Conservation (phyloP, 2,797 vertebrate species). For the Myripristis jacobus region DNA sequence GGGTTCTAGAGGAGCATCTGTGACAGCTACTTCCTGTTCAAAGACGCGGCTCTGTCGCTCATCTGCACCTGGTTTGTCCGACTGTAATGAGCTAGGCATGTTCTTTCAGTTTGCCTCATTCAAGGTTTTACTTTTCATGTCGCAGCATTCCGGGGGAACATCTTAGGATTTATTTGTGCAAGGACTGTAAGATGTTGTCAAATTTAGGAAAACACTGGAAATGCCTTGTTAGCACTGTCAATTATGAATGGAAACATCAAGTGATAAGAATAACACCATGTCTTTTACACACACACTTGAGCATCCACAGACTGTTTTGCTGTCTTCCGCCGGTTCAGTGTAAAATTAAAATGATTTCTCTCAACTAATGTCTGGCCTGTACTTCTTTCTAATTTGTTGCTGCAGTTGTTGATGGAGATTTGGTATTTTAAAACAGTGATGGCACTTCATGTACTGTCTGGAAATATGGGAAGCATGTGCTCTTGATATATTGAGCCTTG, state of each 20-base stretch:
- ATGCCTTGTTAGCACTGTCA: conserved; percentile 64
- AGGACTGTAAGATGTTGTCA: conserved; percentile 49
- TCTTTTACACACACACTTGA: conserved; percentile 30
- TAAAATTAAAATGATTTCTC: conserved; percentile 55
- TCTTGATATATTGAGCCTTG: conserved; percentile 40
- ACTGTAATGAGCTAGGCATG: conserved; percentile 60
- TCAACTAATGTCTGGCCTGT: background rate
- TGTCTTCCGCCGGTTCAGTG: conserved; percentile 45
- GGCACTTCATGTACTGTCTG: conserved; percentile 35
- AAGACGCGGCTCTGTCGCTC: conserved; percentile 54
- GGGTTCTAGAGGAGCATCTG: conserved; percentile 51
- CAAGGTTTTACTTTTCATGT: conserved; percentile 43
- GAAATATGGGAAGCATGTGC: conserved; percentile 34
- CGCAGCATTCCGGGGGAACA: conserved; percentile 37
- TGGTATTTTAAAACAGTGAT: conserved; percentile 50
- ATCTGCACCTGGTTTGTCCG: conserved; percentile 3
- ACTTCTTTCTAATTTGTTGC: conserved; percentile 21
- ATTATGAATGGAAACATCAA: conserved; percentile 61
- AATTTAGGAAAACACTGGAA: conserved; percentile 50
- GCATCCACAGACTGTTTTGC: conserved; percentile 25
- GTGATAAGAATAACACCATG: conserved; percentile 33
- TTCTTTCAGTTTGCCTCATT: conserved; percentile 40
- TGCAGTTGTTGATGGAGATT: conserved; percentile 22
- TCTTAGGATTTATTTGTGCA: conserved; percentile 54
- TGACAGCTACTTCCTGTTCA: conserved; percentile 65